Percentiles rank a stretch among this genome's conserved stretches.
Evolutionary conservation across 1,140 invertebrate species (phyloP).

Genomic region (Drosophila carrolli): DNA sequence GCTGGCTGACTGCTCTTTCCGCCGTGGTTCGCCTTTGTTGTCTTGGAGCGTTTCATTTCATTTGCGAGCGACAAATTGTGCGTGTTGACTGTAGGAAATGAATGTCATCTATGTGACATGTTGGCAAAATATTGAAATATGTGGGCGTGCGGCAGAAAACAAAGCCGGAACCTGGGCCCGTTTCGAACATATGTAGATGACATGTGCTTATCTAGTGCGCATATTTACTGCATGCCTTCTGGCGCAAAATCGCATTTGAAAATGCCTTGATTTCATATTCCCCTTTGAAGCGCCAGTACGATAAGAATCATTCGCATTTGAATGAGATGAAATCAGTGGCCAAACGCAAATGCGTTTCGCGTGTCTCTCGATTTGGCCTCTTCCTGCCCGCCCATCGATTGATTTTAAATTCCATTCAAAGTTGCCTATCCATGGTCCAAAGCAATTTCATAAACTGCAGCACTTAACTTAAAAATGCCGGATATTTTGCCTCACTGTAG

Average conservation of each 20-base stretch:
- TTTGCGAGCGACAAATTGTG: constrained; percentile 79
- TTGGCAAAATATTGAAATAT: constrained; percentile 78
- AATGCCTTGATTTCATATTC: constrained; percentile 26
- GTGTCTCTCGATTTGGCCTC: constrained; percentile 6
- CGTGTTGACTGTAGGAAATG: constrained; percentile 80
- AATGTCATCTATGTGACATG: constrained; percentile 78
- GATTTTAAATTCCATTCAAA: constrained; percentile 30
- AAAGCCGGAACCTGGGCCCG: constrained; percentile 22
- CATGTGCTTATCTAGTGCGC: constrained; percentile 52
- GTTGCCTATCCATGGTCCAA: constrained; percentile 6
- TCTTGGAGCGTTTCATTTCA: constrained; percentile 66
- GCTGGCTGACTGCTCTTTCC: constrained; percentile 14
- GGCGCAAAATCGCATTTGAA: constrained; percentile 21
- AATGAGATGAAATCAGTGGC: constrained; percentile 15
- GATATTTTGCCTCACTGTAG: constrained; percentile 19
- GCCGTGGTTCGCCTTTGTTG: constrained; percentile 26
- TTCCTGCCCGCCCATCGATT: constrained; percentile 9
- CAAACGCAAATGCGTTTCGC: constrained; percentile 18
- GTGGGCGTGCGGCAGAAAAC: constrained; percentile 16
- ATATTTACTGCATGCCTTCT: constrained; percentile 36
- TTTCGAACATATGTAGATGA: constrained; percentile 26
- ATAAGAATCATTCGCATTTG: constrained; percentile 8
- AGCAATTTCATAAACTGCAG: constrained; percentile 45
- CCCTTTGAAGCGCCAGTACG: constrained; percentile 16
- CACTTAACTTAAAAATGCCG: constrained; percentile 49